Evolutionary conservation across 64 coral and sea anemone genomes (phyloP).

Genomic region (Pocillopora damicornis): DNA sequence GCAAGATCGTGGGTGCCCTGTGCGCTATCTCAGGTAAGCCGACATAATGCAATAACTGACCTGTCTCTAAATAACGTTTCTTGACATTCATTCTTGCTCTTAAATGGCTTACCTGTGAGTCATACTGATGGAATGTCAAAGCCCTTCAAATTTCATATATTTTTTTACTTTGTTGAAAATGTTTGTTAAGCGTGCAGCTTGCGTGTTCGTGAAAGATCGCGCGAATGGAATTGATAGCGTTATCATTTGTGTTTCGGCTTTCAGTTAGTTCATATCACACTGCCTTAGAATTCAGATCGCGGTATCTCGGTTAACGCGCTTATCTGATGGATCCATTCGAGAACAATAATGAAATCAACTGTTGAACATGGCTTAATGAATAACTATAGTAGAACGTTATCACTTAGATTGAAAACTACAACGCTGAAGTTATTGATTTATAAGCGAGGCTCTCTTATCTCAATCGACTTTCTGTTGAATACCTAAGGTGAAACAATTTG

Average conservation of each 20-base stretch:
- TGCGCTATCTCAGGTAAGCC: conserved; percentile 96
- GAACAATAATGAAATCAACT: neutral
- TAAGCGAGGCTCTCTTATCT: neutral
- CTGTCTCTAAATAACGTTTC: too few species aligned
- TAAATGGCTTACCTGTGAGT: neutral
- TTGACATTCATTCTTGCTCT: neutral
- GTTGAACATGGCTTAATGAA: neutral
- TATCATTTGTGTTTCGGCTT: neutral
- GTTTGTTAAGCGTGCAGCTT: too few species aligned
- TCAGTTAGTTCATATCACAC: too few species aligned
- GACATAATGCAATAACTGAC: neutral
- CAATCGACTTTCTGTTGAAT: neutral
- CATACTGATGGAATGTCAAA: neutral
- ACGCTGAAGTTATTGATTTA: neutral
- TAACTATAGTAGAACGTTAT: neutral
- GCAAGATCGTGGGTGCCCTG: conserved; percentile 85
- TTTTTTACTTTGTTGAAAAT: too few species aligned
- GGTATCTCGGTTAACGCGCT: neutral
- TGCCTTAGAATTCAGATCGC: too few species aligned
- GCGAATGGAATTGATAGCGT: neutral
- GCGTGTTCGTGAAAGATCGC: too few species aligned
- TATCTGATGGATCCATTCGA: neutral
- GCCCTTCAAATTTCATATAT: too few species aligned
- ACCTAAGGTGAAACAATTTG: neutral
- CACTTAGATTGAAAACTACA: neutral